Base-by-base conservation (phyloP, 2,797 vertebrate species). In the Corythornis leucogaster region DNA sequence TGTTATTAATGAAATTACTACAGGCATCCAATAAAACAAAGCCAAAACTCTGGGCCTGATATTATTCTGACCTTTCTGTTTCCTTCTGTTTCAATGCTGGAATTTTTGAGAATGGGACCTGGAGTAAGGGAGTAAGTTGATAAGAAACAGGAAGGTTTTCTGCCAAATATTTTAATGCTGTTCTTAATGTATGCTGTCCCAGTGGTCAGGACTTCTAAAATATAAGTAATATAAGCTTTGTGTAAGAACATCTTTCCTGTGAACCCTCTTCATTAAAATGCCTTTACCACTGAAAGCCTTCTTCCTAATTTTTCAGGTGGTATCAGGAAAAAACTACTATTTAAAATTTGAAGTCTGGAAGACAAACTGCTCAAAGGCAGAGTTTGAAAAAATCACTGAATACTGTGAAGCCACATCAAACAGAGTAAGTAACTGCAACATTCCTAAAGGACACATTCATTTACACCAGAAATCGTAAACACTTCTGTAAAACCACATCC, bases 331-430 rank as follows among this genome's bases (percentile, higher is more conserved):
- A 40, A 96, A 15, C 0, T 98, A 88, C 76, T 12, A 0, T 16
- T 35, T 97, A 43, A 20, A 5, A 11, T 98, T 98, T 81, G 21
- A 0, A 9, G 15, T 93, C 61, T 35, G 4, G 42, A 94, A 93
- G 88, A 98, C 97, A 67, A 96, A 93, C 24, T 98, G 97, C 91
- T 96, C 97, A 58, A 98, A 97, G 64, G 50, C 58, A 38, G 93
- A 78, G 8, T 75, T 95, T 3, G 31, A 77, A 74, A 77, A 93
- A 35, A 30, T 97, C 57, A 48, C 7, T 2, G 69, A 93, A 62
- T 68, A 58, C 14, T 98, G 97, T 63, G 35, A 45, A 51, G 22
- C 14, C 71, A 61, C 42, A 21, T 17, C 25, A 24, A 2, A 19
- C 31, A 92, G 91, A 2, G 97, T 98, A 94, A 98, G 97, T 96